These are phyloP conservation scores for Lampris megalopsis DNA, from an alignment of 2,113 vertebrate species.

Conservation along the genomic window DNA sequence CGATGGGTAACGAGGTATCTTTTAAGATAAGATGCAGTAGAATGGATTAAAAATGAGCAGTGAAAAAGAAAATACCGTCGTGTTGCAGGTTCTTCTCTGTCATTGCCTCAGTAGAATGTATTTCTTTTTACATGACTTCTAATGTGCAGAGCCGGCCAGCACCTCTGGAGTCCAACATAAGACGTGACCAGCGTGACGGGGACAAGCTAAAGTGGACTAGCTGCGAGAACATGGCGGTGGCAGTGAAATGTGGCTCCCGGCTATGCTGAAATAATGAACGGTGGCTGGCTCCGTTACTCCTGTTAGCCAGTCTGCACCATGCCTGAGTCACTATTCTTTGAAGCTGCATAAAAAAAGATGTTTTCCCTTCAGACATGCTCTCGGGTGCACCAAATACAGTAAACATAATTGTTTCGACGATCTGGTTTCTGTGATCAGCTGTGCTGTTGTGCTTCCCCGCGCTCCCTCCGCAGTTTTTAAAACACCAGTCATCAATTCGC, in stretches of 20 bases:
- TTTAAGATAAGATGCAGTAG: no score
- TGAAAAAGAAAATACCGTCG: no score
- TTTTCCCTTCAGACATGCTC: not conserved
- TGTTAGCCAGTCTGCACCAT: no score
- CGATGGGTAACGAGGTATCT: no score
- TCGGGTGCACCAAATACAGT: no score
- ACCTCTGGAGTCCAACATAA: constrained; percentile 20
- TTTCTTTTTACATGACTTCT: not conserved
- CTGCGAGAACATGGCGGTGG: not conserved
- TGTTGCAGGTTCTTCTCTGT: no score
- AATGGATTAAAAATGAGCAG: no score
- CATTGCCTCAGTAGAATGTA: no score
- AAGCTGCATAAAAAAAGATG: no score
- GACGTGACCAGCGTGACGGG: constrained; percentile 13
- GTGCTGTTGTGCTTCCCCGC: constrained; percentile 16
- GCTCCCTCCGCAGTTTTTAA: constrained; percentile 38
- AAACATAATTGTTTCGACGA: no score
- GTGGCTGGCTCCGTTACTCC: not conserved
- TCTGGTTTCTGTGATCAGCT: not conserved
- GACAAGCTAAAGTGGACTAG: constrained; percentile 1
- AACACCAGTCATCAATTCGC: constrained; percentile 40
- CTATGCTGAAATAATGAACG: not conserved
- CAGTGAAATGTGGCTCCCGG: constrained; percentile 1
- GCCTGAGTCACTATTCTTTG: no score
- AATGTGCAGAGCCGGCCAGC: constrained; percentile 1